These are phyloP conservation scores for Hyaena hyaena DNA, from an alignment of 2,113 vertebrate genomes.

Conservation along the genomic window DNA sequence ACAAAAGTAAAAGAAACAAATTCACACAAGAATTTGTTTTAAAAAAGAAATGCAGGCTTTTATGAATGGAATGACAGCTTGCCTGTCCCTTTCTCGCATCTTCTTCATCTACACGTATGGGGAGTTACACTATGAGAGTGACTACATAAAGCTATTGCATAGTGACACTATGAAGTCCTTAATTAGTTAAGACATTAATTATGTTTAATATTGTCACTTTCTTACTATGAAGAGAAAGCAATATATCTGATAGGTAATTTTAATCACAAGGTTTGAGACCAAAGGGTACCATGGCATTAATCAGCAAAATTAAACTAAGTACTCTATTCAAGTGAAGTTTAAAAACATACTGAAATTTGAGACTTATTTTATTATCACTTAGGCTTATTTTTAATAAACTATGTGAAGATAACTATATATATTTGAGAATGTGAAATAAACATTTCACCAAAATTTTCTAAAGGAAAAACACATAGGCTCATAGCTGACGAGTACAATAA, in stretches of 20 bases:
- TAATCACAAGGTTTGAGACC: neutral
- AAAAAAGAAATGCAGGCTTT: neutral
- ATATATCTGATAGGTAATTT: neutral
- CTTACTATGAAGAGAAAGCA: neutral
- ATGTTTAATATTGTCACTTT: neutral
- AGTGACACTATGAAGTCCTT: neutral
- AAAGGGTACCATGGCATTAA: neutral
- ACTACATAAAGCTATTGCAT: neutral
- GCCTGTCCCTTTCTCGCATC: neutral
- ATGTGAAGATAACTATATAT: neutral
- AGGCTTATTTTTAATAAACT: conserved; percentile 2
- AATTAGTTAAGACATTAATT: conserved; percentile 26
- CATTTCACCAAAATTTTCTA: neutral
- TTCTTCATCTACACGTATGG: neutral
- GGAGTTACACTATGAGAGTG: neutral
- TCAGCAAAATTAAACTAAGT: neutral
- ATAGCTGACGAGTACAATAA: neutral
- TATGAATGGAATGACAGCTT: neutral
- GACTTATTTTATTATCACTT: neutral
- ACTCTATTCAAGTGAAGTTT: neutral
- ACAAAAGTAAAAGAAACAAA: neutral
- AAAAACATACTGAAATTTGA: neutral
- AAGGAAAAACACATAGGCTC: neutral
- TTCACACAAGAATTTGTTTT: neutral
- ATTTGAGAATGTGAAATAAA: neutral